These are phyloP conservation scores for Ammodytes marinus DNA, from an alignment of 2,113 vertebrate species.

Conservation along the genomic window DNA sequence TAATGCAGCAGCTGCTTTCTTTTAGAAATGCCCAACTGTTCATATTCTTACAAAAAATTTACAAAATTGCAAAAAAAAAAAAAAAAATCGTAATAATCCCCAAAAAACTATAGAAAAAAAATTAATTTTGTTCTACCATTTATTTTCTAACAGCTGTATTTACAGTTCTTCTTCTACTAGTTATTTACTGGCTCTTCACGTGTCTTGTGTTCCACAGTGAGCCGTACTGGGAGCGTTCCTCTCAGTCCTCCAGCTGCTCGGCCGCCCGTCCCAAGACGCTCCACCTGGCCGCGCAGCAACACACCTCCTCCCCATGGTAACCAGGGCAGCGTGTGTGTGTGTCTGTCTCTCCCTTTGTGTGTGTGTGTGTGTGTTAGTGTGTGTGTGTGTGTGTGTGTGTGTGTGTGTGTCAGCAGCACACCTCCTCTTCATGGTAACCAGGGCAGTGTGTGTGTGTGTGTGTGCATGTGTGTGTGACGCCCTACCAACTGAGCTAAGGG, in stretches of 20 bases:
- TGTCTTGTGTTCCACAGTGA: conserved; percentile 77
- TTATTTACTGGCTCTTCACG: conserved; percentile 52
- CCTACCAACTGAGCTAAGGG: no score
- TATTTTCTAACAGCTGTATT: no score
- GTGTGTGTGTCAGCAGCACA: conserved; percentile 22
- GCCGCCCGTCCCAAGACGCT: conserved; percentile 81
- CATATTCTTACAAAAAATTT: no score
- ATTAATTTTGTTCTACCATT: no score
- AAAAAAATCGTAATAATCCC: no score
- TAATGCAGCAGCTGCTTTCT: conserved; percentile 36
- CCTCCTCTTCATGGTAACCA: no score
- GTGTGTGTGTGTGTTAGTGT: conserved; percentile 27
- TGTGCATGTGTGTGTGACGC: no score
- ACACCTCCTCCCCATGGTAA: conserved; percentile 83
- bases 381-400: conserved; percentile 26
- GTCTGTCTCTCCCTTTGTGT: no score
- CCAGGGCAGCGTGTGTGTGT: conserved; percentile 37
- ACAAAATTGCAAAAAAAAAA: not conserved
- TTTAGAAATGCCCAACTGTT: no score
- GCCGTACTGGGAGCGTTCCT: conserved; percentile 82
- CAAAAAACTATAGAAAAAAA: no score
- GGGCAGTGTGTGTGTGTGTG: not conserved
- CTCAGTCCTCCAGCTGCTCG: conserved; percentile 79
- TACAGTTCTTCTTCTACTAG: not conserved
- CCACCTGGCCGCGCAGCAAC: conserved; percentile 82